Evolutionary conservation across 37 sponge, comb jelly and placozoan species (phyloP), one percentile per base, ranked within the genome.

Genomic region (Aplysina aerophoba): DNA sequence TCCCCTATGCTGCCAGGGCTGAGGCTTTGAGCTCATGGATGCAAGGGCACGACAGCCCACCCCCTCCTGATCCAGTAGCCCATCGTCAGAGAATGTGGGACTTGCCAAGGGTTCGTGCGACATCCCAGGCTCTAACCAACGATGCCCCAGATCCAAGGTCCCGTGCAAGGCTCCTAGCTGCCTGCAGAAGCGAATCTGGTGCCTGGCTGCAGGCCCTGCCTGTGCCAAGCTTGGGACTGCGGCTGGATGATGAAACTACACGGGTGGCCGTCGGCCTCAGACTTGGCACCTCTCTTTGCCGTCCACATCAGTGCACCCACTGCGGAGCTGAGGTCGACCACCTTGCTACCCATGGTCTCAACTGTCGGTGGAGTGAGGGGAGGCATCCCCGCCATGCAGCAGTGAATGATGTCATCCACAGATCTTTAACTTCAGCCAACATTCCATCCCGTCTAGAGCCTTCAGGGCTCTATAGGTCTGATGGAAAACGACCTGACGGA

Each of bases 401-500:
- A 15, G 28, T 73, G 22, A 85, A 85, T 78, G 86, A 85, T 21
- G 59, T 77, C 35, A 38, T 85, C 17, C 40, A 59, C 36, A 37
- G 79, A 24, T 64, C 86, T 41, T 44, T 85, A 6, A 34, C 62
- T 33, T 58, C 86, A 39, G 86, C 79, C 30, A 57, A 77, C 25
- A 59, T 85, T n/a, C 79, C 79, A 8, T 55, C 86, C n/a, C 60
- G 39, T 41, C 63, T 85, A 24, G 79, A 85, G 69, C 78, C 86
- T 39, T 16, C 58, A 31, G 79, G 65, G 28, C 61, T 85, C 15
- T 59, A 50, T 22, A 27, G 28, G 25, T 68, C 71, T 25, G 65
- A 85, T 85, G 79, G 86, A n/a, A 60, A 75, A 25, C 59, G 79
- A 14, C 79, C 79, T 39, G 86, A 85, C 62, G 86, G 79, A 37